These are phyloP conservation scores for Lampris incognitus DNA, from an alignment of 2,113 vertebrate genomes.

Conservation along the genomic window DNA sequence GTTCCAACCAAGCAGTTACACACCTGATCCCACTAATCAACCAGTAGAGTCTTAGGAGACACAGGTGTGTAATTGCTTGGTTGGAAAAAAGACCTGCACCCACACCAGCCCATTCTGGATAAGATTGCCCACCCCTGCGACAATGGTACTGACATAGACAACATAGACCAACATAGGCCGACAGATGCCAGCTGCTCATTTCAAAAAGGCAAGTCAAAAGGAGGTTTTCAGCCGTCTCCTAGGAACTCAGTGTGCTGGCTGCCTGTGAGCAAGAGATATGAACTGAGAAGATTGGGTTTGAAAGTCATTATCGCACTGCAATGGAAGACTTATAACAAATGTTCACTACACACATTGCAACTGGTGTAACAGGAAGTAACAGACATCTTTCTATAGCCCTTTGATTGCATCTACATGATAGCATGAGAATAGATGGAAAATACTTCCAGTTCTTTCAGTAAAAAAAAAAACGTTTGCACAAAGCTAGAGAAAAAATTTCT, in stretches of 20 bases:
- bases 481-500: not conserved
- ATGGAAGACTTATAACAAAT: constrained; percentile 50
- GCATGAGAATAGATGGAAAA: not conserved
- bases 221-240: constrained; percentile 15
- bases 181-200: constrained; percentile 6
- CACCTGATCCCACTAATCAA: too few relatives aligned
- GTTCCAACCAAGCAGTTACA: too few relatives aligned
- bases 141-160: not conserved
- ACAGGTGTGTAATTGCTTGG: too few relatives aligned
- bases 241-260: not conserved
- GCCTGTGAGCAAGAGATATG: constrained; percentile 19
- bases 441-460: not conserved
- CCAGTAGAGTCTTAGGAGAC: too few relatives aligned
- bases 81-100: too few relatives aligned
- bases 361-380: not conserved
- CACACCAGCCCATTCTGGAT: too few relatives aligned
- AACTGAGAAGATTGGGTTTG: constrained; percentile 30
- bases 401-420: constrained; percentile 14
- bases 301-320: constrained; percentile 45
- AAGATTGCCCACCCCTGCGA: too few relatives aligned
- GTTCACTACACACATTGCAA: constrained; percentile 52
- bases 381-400: constrained; percentile 11
- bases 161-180: too few relatives aligned
- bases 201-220: constrained; percentile 8
- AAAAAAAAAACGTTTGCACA: not conserved